Base-by-base conservation (phyloP, 2,113 vertebrate genomes). In the Perca fluviatilis region DNA sequence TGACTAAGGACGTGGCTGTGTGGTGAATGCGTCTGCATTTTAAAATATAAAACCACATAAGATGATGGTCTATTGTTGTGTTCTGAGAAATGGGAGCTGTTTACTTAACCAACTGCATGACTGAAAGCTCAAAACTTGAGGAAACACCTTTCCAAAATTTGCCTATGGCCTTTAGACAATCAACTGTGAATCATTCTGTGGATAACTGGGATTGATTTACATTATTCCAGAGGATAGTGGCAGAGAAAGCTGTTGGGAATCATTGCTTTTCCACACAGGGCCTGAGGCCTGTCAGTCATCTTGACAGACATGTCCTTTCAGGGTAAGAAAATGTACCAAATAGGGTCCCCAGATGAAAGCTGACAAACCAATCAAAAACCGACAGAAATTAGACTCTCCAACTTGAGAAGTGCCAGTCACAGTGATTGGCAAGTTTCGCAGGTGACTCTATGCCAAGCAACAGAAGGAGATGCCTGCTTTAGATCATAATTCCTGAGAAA, bases 211-310 rank as follows among this genome's bases (percentile, higher is more conserved):
- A 77, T 91, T 80, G 73, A 91, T 84, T 86, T 79, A 74, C 58
- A 77, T 46, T 40, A 15, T 84, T 90, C 46, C 77, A 68, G 66
- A 60, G 77, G 80, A 88, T 83, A 69, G 89, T 81, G 79, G 81
- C 72, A 47, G 67, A 77, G 66, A 67, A 57, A 74, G 78, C 74
- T 85, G 78, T 74, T 70, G 89, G 89, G 83, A 89, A 79, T 82
- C 69, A 56, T 19, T 43, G 60, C 73, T 43, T 84, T 82, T 79
- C 73, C 85, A 61, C 66, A 70, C 76, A 65, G 80, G 77, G 80
- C 76, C 86, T 91, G 91, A 93, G 88, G 88, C 76, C 92, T 93
- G 94, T 94, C 93, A 92, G 63, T 95, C 91, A 93, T 82, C 85
- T 79, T 94, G 93, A 95, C 79, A 85, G 94, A 90, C 93, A 84